Evolutionary conservation across 2,113 vertebrate species (phyloP).

Genomic region (Ophthalmolycus amberensis): DNA sequence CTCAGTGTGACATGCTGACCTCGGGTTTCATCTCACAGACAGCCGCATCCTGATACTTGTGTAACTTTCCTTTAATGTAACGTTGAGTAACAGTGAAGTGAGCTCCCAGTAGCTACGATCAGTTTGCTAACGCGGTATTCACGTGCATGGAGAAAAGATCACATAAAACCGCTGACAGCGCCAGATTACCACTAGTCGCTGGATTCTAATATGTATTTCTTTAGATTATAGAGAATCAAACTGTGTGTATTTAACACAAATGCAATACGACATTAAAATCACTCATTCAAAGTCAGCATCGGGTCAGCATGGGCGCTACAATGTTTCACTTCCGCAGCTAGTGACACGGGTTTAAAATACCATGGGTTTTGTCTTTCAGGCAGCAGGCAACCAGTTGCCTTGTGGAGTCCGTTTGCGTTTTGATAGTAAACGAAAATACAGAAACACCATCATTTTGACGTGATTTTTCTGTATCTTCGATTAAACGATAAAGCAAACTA

Average conservation of each 20-base stretch:
- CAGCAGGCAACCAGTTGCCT: neutral
- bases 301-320: slow-evolving; percentile 41
- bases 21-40: neutral
- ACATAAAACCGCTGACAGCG: neutral
- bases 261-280: neutral
- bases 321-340: slow-evolving; percentile 62
- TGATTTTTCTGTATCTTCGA: too few species aligned
- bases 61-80: neutral
- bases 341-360: fast-evolving
- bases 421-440: neutral
- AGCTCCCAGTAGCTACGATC: neutral
- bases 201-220: neutral
- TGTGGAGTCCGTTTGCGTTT: neutral
- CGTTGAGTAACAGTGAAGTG: neutral
- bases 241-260: neutral
- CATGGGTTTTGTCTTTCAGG: slow-evolving; percentile 21
- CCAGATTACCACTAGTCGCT: neutral
- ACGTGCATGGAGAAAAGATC: slow-evolving; percentile 42
- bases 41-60: neutral
- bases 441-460: neutral
- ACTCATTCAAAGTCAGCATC: slow-evolving; percentile 64
- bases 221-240: neutral
- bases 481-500: neutral
- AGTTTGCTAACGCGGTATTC: slow-evolving; percentile 21
- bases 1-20: slow-evolving; percentile 7